These are phyloP conservation scores for Carassius carassius DNA, from an alignment of 2,113 vertebrate genomes.

Conservation along the genomic window DNA sequence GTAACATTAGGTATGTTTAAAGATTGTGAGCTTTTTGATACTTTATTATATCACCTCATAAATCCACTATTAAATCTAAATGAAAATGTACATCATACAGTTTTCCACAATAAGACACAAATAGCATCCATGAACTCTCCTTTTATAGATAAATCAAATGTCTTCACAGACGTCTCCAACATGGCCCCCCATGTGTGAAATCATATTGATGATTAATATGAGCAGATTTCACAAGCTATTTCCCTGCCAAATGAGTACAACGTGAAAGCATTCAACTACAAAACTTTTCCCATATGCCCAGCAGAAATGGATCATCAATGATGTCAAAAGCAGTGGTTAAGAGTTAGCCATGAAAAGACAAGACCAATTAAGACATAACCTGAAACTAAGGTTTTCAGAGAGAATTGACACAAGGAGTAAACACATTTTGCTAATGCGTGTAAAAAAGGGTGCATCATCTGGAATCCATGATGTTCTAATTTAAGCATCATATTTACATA, in stretches of 20 bases:
- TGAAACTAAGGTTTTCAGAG: neutral
- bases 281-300: conserved; percentile 34
- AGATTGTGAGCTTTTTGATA: neutral
- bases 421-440: neutral
- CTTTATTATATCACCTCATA: conserved; percentile 1
- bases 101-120: conserved; percentile 23
- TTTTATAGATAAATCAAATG: conserved; percentile 40
- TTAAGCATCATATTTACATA: neutral
- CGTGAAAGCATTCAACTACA: conserved; percentile 13
- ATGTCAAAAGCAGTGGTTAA: conserved; percentile 26
- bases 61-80: conserved; percentile 20
- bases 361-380: neutral
- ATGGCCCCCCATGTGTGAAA: conserved; percentile 32
- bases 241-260: conserved; percentile 35
- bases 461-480: neutral
- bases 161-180: conserved; percentile 37
- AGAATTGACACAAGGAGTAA: neutral
- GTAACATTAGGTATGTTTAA: neutral
- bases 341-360: neutral
- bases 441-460: neutral
- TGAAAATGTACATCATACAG: conserved; percentile 22
- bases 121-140: conserved; percentile 34
- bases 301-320: conserved; percentile 38
- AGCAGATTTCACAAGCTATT: conserved; percentile 46
- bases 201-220: conserved; percentile 51